phyloP scores from a whole-genome alignment of 2,888 invertebrate genomes.

The Anthophora plumipes region DNA sequence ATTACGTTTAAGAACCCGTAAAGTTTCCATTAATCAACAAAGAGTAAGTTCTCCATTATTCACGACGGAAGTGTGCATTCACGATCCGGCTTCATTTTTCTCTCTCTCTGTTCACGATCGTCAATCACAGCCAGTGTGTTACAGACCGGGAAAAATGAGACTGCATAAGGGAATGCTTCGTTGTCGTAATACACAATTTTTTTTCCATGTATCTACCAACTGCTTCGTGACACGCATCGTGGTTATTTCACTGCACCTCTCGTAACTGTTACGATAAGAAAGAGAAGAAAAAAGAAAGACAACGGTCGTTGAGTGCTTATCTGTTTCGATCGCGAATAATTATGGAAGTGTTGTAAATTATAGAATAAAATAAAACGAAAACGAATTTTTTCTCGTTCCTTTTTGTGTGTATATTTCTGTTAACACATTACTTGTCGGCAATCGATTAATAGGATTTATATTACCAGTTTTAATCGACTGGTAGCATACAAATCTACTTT shows the following conservation, averaged over 20 bases:
- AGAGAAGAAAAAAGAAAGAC: too few species aligned
- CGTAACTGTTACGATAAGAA: neutral
- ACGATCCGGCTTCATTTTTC: neutral
- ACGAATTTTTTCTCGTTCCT: too few species aligned
- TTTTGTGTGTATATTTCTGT: too few species aligned
- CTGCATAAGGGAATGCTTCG: neutral
- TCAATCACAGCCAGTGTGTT: neutral
- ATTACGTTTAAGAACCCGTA: neutral
- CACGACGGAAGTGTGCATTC: neutral
- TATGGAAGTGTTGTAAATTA: too few species aligned
- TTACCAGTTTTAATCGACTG: too few species aligned
- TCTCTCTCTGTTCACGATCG: neutral
- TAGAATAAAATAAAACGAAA: too few species aligned
- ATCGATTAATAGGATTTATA: too few species aligned
- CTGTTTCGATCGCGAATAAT: neutral
- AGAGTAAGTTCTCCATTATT: neutral
- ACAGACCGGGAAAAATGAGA: neutral
- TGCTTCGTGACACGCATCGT: slow-evolving; percentile 2
- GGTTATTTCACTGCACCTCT: neutral
- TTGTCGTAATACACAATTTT: neutral
- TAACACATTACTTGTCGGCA: too few species aligned
- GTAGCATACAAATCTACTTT: too few species aligned
- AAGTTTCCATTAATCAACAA: too few species aligned
- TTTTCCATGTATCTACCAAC: neutral
- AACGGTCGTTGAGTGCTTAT: too few species aligned